Percentiles rank a stretch among this genome's conserved stretches.
These are phyloP conservation scores for Aramus guarauna DNA, from an alignment of 2,113 vertebrate genomes.

Conservation along the genomic window DNA sequence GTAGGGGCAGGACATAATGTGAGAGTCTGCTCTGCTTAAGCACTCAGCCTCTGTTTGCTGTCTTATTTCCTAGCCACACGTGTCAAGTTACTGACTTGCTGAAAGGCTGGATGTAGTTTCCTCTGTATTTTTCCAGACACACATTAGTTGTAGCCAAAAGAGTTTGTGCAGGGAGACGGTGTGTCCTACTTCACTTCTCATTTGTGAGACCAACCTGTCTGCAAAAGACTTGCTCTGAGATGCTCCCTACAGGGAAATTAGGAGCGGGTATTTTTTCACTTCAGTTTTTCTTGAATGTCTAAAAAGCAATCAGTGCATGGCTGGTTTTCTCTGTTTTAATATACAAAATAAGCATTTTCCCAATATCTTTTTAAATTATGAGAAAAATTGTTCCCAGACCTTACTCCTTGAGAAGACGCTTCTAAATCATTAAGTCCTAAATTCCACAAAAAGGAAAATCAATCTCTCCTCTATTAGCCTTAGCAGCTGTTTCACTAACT, in stretches of 20 bases:
- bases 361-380: background rate
- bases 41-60: background rate
- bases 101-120: conserved; percentile 39
- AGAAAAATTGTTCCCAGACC: background rate
- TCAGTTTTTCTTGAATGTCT: background rate
- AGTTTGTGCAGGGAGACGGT: background rate
- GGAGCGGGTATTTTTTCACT: background rate
- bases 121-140: conserved; percentile 35
- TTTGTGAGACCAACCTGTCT: background rate
- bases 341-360: conserved; percentile 30
- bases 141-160: background rate
- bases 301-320: background rate
- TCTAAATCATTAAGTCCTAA: background rate
- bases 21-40: background rate
- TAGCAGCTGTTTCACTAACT: background rate
- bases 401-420: background rate
- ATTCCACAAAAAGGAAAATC: background rate
- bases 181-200: background rate
- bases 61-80: background rate
- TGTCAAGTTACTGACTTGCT: conserved; percentile 35
- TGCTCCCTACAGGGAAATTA: background rate
- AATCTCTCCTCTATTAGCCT: background rate
- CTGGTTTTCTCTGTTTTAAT: conserved; percentile 32
- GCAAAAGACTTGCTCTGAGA: fast-evolving
- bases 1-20: background rate